phyloP scores from a whole-genome alignment of 2,888 invertebrate species.

The Lasioglossum vierecki region DNA sequence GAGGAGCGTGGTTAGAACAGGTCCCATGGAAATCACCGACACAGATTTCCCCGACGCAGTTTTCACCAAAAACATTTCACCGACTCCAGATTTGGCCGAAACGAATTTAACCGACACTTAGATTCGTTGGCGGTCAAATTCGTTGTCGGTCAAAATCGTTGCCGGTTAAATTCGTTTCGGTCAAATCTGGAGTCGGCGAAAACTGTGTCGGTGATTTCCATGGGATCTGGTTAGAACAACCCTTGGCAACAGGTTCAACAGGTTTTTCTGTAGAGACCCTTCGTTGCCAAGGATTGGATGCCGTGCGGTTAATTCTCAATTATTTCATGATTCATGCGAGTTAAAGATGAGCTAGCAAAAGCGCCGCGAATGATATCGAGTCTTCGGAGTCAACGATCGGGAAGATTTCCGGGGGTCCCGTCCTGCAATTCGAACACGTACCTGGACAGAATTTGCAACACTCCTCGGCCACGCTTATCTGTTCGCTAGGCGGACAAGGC shows the following conservation, averaged over 20 bases:
- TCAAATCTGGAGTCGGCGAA: no score
- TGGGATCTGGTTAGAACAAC: not conserved
- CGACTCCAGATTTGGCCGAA: no score
- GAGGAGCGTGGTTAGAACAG: not conserved
- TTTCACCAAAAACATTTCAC: no score
- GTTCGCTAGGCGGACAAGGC: conserved; percentile 90
- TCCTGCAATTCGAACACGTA: conserved; percentile 78
- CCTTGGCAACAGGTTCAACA: not conserved
- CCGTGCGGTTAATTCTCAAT: conserved; percentile 11
- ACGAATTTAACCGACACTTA: no score
- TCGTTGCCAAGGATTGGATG: not conserved
- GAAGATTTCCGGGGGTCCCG: no score
- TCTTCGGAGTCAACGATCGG: not conserved
- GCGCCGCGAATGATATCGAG: not conserved
- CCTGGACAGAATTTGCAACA: conserved; percentile 97
- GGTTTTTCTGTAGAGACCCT: not conserved
- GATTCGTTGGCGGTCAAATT: no score
- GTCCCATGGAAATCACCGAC: no score
- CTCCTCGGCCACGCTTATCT: conserved; percentile 92
- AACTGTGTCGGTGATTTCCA: no score
- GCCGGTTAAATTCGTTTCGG: no score
- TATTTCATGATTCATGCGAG: not conserved
- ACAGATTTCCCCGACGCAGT: no score
- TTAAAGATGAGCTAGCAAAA: conserved; percentile 14
- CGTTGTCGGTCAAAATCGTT: no score